Evolutionary conservation across 1,140 invertebrate species (phyloP), one percentile per base, ranked within the genome.

Genomic region (Elysia chlorotica): DNA sequence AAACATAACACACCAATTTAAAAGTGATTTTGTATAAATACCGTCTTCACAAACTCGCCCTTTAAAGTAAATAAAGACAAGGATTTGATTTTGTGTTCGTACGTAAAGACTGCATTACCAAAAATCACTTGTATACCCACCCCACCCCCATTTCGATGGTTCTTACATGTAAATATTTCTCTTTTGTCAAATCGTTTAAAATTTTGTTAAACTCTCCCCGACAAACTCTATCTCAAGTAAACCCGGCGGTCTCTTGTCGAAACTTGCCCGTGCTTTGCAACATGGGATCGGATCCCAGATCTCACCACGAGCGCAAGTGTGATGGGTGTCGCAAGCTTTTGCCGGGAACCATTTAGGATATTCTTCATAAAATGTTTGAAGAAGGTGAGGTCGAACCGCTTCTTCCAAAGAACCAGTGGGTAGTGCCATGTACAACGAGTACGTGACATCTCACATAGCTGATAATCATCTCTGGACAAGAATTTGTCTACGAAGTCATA

Each of bases 391-490:
- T 33, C 66, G 72, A 14, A 80, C 62, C 21, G 76, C 65, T 23
- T 75, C 62, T 31, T 73, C 70, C 0, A 78, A 53, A 59, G 21
- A 36, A 5, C n/a, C 17, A 28, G 35, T 71, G 10, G 67, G 48
- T 14, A 79, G 21, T 1, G 75, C 74, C 73, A 80, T 77, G 36
- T 80, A 77, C 4, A 78, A 74, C 19, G 67, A 75, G 48, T 77
- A 78, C 21, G 78, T 81, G 36, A 76, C 77, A 79, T 79, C 35
- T 79, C 65, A 35, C 75, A 79, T 35, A 77, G 75, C 68, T 79
- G 61, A 48, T 77, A 80, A 48, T 79, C 68, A 25, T 41, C 10
- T 31, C 74, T 36, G 19, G 69, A 67, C 0, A 79, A n/a, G n/a
- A 71, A 80, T 25, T 62, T 53, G 35, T 80, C 73, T 54, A 80